A percentile compares a stretch with the other conserved stretches of the same genome.
Conservation (phyloP, 2,113 vertebrate genomes). For the Murina feae region DNA sequence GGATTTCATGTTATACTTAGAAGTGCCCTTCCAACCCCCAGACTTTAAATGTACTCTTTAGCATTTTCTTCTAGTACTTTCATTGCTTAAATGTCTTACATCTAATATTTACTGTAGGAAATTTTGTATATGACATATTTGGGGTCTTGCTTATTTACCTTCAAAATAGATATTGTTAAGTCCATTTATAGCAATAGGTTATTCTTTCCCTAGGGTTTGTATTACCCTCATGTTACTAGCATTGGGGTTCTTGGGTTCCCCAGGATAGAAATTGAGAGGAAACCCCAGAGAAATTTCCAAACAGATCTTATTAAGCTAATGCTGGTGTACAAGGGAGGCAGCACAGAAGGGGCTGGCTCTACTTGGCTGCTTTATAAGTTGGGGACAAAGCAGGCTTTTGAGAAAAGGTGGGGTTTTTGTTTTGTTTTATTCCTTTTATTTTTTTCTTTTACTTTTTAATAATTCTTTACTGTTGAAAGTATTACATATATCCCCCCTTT, state of each 20-base stretch:
- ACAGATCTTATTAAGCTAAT: background rate
- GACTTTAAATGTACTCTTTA: background rate
- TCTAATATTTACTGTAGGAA: background rate
- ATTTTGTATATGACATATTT: background rate
- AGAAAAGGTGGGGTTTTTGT: background rate
- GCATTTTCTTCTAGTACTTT: slow-evolving; percentile 52
- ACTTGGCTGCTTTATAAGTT: background rate
- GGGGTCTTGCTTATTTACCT: background rate
- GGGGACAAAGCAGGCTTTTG: background rate
- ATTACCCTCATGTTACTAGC: background rate
- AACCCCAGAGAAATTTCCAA: background rate
- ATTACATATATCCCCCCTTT: no score
- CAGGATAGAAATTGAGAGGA: background rate
- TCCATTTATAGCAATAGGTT: background rate
- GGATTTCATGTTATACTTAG: slow-evolving; percentile 22
- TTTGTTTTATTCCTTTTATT: no score
- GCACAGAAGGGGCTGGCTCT: background rate
- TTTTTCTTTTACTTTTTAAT: no score
- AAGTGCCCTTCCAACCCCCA: background rate
- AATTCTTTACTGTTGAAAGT: no score
- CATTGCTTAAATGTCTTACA: background rate
- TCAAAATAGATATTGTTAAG: background rate
- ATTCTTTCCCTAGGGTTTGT: background rate
- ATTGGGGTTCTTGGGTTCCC: background rate
- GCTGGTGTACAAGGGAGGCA: background rate